Base-by-base conservation (phyloP, 2,888 invertebrate genomes). In the Malachius bipustulatus region DNA sequence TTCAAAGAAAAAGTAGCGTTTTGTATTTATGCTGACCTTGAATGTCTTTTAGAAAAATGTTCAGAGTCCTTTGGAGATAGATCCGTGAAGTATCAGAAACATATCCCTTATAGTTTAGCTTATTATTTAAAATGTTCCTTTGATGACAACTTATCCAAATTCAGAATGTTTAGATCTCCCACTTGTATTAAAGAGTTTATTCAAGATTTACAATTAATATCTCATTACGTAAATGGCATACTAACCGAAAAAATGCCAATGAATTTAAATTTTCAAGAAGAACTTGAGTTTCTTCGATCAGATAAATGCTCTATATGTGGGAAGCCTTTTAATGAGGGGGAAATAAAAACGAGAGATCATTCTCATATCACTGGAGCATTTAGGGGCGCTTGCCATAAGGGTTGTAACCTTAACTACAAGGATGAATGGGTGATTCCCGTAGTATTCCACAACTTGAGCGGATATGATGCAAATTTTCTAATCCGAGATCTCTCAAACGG, bases 121-220 rank as follows among this genome's bases (percentile, higher is more conserved):
- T 47, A 46, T 35, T 49, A 47, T 33, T 26, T 47, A 2, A 43
- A 49, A 28, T 50, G 48, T 36, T 36, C 33, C 3, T 45, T 42
- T 34, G 47, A 49, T 37, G 37, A 41, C 6, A 16, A 27, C 0
- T 24, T 41, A 10, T 48, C 43, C 6, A 29, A 35, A 15, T 45
- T 37, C 27, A 9, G 35, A 8, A 30, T 36, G 8, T 38, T 43
- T 36, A 30, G 40, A 26, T 41, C 44, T 30, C 3, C 15, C 26
- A 32, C 45, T 31, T 40, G 41, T 26, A 10, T 26, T 8, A 28
- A 42, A 26, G 38, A 37, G 44, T 48, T 40, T 38, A 32, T 14
- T 15, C 15, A 30, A 2, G 10, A 26, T 4, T 32, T 38, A 1
- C 11, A 28, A 9, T 14, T 14, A 19, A 28, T 29, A 15, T 13